phyloP scores from a whole-genome alignment of 1,140 invertebrate species.

The Drosophila mojavensis region DNA sequence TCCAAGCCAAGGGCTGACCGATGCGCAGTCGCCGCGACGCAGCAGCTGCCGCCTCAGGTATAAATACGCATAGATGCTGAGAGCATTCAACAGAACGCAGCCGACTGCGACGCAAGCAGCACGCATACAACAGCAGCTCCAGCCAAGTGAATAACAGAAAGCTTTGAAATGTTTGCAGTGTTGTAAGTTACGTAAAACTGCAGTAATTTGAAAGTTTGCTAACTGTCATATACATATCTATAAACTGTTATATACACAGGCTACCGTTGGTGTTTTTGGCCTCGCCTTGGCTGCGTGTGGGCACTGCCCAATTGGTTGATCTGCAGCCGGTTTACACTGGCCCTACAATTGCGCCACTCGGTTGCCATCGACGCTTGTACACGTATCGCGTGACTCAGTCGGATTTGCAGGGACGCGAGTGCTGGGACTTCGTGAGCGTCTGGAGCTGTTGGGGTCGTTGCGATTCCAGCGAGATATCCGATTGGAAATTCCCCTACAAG shows the following conservation, averaged over 20 bases:
- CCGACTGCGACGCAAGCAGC: constrained; percentile 6
- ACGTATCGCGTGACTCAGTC: constrained; percentile 83
- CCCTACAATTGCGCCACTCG: constrained; percentile 70
- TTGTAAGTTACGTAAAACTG: constrained; percentile 4
- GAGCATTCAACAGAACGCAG: constrained; percentile 8
- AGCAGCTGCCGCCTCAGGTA: neutral
- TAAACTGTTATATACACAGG: constrained; percentile 12
- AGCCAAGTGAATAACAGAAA: neutral
- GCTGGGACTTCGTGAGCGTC: constrained; percentile 88
- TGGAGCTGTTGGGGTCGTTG: constrained; percentile 93
- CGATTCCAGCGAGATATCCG: constrained; percentile 92
- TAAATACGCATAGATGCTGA: constrained; percentile 31
- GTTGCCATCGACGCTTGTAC: constrained; percentile 84
- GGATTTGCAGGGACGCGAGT: constrained; percentile 63
- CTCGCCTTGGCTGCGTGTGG: constrained; percentile 4
- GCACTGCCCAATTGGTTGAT: constrained; percentile 56
- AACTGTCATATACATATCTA: neutral
- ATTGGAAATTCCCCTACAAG: constrained; percentile 94
- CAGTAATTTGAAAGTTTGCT: neutral
- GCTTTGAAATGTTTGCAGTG: constrained; percentile 1
- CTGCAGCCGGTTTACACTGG: constrained; percentile 63
- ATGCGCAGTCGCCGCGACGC: constrained; percentile 46
- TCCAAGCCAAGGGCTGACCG: neutral
- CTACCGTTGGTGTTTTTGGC: constrained; percentile 24
- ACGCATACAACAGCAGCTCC: neutral